Evolutionary conservation across 2,888 invertebrate genomes (phyloP).

Genomic region (Calameuta pallipes): DNA sequence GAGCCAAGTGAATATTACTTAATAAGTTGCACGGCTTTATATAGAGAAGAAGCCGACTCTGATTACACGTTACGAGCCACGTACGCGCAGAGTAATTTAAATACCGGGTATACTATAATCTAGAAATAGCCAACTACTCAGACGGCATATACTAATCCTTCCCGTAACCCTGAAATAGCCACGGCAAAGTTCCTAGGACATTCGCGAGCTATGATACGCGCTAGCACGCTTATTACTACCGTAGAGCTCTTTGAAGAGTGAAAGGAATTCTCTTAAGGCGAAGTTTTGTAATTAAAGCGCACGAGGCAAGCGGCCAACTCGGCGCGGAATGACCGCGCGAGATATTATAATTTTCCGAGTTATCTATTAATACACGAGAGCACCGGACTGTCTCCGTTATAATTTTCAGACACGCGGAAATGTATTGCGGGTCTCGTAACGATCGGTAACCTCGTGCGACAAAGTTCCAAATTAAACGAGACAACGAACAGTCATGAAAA

Average conservation of each 20-base stretch:
- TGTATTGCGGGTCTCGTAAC: background rate
- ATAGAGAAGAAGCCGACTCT: background rate
- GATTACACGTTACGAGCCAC: background rate
- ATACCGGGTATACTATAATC: background rate
- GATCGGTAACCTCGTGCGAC: background rate
- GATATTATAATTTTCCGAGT: background rate
- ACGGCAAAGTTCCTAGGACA: background rate
- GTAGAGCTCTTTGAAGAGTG: background rate
- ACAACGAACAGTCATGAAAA: background rate
- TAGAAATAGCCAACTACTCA: background rate
- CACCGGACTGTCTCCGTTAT: background rate
- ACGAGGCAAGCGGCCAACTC: background rate
- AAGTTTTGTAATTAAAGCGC: background rate
- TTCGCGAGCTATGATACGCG: background rate
- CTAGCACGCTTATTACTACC: background rate
- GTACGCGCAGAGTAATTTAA: background rate
- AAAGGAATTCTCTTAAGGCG: background rate
- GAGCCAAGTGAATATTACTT: background rate
- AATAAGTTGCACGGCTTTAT: background rate
- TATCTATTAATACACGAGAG: background rate
- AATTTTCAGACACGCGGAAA: background rate
- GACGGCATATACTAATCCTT: background rate
- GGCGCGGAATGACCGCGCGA: background rate
- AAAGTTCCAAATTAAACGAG: background rate
- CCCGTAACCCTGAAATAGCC: constrained; percentile 3